Evolutionary conservation across 2,113 vertebrate species (phyloP).

Genomic region (Xyrauchen texanus): DNA sequence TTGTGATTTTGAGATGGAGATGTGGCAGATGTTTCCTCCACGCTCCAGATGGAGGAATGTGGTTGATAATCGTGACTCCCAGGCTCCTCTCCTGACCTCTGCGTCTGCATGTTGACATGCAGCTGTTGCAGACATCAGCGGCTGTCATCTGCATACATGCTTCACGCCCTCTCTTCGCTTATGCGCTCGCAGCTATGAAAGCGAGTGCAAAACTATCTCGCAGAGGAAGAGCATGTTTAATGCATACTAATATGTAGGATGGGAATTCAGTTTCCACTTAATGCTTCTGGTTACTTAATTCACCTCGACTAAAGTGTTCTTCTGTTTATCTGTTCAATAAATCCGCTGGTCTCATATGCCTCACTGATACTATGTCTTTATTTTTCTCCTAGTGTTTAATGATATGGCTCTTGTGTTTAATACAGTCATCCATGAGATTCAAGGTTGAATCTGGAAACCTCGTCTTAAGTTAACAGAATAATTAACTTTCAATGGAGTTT

Average conservation of each 20-base stretch:
- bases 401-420: background rate
- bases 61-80: slow-evolving; percentile 53
- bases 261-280: background rate
- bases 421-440: background rate
- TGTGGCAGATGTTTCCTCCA: slow-evolving; percentile 37
- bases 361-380: no score
- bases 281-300: no score
- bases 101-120: slow-evolving; percentile 47
- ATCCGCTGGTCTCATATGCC: no score
- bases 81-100: slow-evolving; percentile 54
- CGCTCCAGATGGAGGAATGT: slow-evolving; percentile 45
- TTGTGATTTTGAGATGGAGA: slow-evolving; percentile 50
- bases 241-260: background rate
- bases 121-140: slow-evolving; percentile 52
- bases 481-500: slow-evolving; percentile 12
- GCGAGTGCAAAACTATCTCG: background rate
- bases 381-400: background rate
- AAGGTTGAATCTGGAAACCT: background rate
- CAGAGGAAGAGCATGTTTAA: background rate
- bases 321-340: no score
- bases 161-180: background rate
- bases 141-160: slow-evolving; percentile 34
- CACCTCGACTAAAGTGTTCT: no score
- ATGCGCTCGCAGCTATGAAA: background rate
- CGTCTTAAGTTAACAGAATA: background rate